Conservation (phyloP, 2,888 invertebrate genomes). For the Deilephila elpenor region DNA sequence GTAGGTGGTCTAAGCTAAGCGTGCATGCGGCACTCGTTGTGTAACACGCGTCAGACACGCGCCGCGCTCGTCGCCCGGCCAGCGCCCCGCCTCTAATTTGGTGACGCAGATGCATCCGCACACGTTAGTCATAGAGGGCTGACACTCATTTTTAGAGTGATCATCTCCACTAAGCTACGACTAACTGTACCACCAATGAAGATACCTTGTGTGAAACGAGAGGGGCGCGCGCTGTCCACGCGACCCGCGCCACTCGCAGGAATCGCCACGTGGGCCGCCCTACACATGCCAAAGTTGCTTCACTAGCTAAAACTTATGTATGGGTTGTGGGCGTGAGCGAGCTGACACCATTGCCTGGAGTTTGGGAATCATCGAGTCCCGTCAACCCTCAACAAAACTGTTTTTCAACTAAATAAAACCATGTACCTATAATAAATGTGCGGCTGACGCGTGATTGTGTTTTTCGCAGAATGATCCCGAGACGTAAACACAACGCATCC, state of each 20-base stretch:
- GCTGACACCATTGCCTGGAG: no score
- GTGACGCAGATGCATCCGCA: background rate
- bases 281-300: no score
- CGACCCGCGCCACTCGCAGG: no score
- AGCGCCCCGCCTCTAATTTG: background rate
- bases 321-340: no score
- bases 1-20: background rate
- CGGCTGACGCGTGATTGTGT: background rate
- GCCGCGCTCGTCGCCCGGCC: background rate
- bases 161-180: background rate
- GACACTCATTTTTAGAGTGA: background rate
- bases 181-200: background rate
- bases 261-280: no score
- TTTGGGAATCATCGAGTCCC: no score
- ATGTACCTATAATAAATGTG: background rate
- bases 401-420: background rate
- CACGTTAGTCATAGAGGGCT: background rate
- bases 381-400: background rate
- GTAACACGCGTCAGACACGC: background rate
- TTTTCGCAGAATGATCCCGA: slow-evolving; percentile 74
- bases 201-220: no score
- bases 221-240: no score
- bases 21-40: background rate
- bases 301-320: no score
- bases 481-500: slow-evolving; percentile 79